These are phyloP conservation scores for Arrhopalites spinosus DNA, from an alignment of 2,888 invertebrate genomes.

Conservation along the genomic window DNA sequence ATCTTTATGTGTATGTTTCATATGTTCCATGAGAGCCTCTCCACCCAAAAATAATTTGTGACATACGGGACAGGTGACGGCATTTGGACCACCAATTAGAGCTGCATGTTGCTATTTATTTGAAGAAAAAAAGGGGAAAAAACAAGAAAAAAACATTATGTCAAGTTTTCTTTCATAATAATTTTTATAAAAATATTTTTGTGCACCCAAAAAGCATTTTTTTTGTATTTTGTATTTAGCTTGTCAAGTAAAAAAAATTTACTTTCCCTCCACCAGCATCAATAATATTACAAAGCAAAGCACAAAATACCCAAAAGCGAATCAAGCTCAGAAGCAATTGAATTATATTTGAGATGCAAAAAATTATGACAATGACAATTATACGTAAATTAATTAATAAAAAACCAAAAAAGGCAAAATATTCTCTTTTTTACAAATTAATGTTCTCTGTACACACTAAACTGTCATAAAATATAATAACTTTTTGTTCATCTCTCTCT, in stretches of 20 bases:
- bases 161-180: background rate
- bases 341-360: too few species aligned
- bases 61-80: slow-evolving; percentile 89
- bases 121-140: background rate
- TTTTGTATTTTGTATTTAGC: too few species aligned
- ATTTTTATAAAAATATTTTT: background rate
- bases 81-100: slow-evolving; percentile 88
- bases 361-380: too few species aligned
- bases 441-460: background rate
- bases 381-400: background rate
- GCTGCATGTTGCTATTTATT: slow-evolving; percentile 86
- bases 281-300: too few species aligned
- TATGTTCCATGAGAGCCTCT: slow-evolving; percentile 92
- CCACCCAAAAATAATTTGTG: slow-evolving; percentile 92
- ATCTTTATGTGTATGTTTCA: slow-evolving; percentile 94
- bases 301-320: too few species aligned
- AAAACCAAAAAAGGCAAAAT: background rate
- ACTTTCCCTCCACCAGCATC: too few species aligned
- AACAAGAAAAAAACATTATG: background rate
- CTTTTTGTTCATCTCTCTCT: background rate
- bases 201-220: too few species aligned
- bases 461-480: slow-evolving; percentile 6
- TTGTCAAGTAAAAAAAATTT: too few species aligned
- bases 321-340: too few species aligned
- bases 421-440: background rate